Evolutionary conservation across 2,113 vertebrate genomes (phyloP).

Genomic region (Petroica traversi): DNA sequence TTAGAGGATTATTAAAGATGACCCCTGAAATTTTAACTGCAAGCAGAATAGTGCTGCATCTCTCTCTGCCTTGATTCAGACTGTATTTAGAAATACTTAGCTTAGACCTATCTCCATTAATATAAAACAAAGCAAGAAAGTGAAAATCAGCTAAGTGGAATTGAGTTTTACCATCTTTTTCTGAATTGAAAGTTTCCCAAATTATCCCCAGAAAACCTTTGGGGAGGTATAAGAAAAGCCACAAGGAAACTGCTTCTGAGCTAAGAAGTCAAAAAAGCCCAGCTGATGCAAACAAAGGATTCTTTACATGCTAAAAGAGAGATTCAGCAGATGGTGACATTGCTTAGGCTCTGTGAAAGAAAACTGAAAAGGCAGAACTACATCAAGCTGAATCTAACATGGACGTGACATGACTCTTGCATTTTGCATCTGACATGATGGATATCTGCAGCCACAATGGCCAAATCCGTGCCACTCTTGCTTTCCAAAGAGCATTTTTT

Average conservation of each 20-base stretch:
- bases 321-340: conserved; percentile 31
- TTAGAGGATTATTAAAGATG: not conserved
- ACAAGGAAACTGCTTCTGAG: not conserved
- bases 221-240: not conserved
- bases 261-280: not conserved
- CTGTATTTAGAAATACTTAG: not conserved
- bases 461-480: not conserved
- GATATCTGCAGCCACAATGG: not conserved
- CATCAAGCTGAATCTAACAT: not conserved
- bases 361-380: conserved; percentile 18
- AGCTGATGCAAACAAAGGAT: conserved; percentile 17
- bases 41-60: not conserved
- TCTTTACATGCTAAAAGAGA: not conserved
- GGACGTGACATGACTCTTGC: conserved; percentile 1
- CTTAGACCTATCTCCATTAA: not conserved
- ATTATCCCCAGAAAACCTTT: not conserved
- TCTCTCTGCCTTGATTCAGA: not conserved
- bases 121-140: not conserved
- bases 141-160: not conserved
- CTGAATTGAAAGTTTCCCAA: not conserved
- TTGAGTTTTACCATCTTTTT: not conserved
- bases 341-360: conserved; percentile 6
- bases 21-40: not conserved
- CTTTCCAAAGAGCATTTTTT: not conserved
- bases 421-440: not conserved